Evolutionary conservation across 2,113 vertebrate genomes (phyloP).

Genomic region (Lepus timidus): DNA sequence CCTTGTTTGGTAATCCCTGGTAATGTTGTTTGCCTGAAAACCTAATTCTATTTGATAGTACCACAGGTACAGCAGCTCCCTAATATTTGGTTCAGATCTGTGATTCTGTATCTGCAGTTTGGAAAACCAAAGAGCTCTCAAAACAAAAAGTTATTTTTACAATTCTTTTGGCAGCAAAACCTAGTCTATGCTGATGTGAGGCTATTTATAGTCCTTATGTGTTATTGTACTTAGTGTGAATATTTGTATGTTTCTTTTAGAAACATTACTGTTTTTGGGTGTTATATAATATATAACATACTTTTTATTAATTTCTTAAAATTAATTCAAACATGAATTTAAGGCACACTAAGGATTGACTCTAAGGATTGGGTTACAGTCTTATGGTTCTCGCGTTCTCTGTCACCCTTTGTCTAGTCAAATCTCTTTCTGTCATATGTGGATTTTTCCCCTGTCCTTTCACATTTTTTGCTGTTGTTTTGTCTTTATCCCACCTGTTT

Average conservation of each 20-base stretch:
- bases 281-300: background rate
- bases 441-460: background rate
- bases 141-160: conserved; percentile 29
- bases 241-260: conserved; percentile 24
- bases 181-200: background rate
- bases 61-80: background rate
- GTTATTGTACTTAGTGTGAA: background rate
- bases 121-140: conserved; percentile 26
- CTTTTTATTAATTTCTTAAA: conserved; percentile 31
- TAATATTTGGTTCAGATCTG: background rate
- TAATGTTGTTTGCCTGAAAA: background rate
- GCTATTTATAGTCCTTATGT: conserved; percentile 32
- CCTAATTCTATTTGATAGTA: conserved; percentile 14
- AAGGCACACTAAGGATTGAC: background rate
- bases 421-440: conserved; percentile 6
- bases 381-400: background rate
- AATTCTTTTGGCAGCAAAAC: conserved; percentile 32
- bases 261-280: conserved; percentile 19
- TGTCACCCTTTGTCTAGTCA: background rate
- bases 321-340: background rate
- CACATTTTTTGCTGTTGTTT: background rate
- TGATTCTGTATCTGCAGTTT: background rate
- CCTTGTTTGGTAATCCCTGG: background rate
- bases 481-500: background rate
- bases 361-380: background rate